Percentiles rank a stretch among this genome's conserved stretches.
phyloP scores from a whole-genome alignment of 2,797 vertebrate species.

The Astyanax mexicanus region DNA sequence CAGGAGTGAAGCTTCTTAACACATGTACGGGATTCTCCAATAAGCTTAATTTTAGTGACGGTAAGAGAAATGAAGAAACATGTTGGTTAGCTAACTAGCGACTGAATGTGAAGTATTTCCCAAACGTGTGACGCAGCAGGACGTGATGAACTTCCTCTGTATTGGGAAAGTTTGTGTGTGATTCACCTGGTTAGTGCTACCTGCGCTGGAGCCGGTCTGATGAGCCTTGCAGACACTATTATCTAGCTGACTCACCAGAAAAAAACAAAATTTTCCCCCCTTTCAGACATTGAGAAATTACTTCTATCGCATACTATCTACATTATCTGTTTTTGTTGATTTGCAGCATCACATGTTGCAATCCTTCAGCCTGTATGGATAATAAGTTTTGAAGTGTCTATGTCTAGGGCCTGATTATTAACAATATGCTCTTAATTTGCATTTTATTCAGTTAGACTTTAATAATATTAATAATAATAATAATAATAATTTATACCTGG shows the following conservation, averaged over 20 bases:
- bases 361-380: background rate
- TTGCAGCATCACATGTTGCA: background rate
- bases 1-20: no score
- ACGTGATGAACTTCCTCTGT: constrained; percentile 39
- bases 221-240: background rate
- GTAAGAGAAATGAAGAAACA: background rate
- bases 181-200: constrained; percentile 54
- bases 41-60: background rate
- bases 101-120: constrained; percentile 8
- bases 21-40: background rate
- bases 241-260: background rate
- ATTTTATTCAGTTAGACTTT: no score
- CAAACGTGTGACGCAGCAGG: constrained; percentile 53
- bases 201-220: constrained; percentile 44
- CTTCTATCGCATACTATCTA: background rate
- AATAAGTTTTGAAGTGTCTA: background rate
- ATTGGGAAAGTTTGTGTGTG: constrained; percentile 52
- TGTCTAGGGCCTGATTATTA: no score
- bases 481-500: no score
- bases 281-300: background rate
- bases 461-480: no score
- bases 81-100: no score
- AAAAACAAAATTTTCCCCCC: background rate
- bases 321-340: background rate
- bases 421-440: no score